Conservation (phyloP, 2,113 vertebrate genomes). For the Oceanodroma tethys region DNA sequence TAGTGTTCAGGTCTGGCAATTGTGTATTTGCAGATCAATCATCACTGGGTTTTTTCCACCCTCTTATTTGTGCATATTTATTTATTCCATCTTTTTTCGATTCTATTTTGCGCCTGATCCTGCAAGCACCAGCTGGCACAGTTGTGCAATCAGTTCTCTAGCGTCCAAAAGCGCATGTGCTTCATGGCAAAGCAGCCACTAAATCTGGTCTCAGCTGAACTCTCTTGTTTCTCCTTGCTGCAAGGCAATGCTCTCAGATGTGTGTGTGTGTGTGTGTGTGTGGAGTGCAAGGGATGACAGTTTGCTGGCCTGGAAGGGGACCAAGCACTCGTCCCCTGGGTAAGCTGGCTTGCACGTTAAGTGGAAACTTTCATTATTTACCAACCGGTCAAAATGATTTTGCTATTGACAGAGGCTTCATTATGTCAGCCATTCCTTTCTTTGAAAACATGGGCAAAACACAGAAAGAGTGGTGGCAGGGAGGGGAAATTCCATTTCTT, state of each 20-base stretch:
- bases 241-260: neutral
- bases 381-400: constrained; percentile 44
- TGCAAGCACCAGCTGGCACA: neutral
- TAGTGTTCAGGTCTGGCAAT: neutral
- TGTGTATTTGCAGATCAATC: neutral
- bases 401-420: constrained; percentile 59
- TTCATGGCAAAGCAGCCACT: neutral
- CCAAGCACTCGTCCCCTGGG: neutral
- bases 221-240: neutral
- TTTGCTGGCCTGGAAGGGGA: constrained; percentile 31
- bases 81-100: neutral
- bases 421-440: constrained; percentile 39
- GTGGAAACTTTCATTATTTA: constrained; percentile 59
- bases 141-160: neutral
- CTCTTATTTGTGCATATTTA: neutral
- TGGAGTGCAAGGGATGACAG: neutral
- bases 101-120: neutral
- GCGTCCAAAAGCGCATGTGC: neutral
- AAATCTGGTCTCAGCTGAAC: neutral
- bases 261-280: neutral
- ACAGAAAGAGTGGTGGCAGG: constrained; percentile 25
- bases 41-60: neutral
- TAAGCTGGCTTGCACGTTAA: neutral
- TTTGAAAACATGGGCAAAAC: constrained; percentile 44
- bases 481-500: constrained; percentile 63